These are phyloP conservation scores for Phyllostomus hastatus DNA, from an alignment of 2,113 vertebrate genomes.

Conservation along the genomic window DNA sequence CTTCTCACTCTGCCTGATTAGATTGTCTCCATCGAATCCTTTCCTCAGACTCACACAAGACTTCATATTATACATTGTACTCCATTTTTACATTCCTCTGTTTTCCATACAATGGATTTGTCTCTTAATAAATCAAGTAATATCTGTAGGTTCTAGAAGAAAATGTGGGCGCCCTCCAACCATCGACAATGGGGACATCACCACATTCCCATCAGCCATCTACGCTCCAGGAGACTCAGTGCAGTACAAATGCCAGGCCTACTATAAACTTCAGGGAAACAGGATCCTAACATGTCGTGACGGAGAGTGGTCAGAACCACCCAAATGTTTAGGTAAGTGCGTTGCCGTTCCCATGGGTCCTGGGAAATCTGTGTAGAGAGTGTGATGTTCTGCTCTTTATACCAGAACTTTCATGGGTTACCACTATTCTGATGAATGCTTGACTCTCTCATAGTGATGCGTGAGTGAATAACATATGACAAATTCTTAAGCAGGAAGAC, in stretches of 20 bases:
- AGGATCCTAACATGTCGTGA: neutral
- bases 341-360: too few relatives aligned
- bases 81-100: neutral
- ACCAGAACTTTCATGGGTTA: neutral
- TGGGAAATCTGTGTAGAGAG: neutral
- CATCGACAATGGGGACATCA: neutral
- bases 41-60: neutral
- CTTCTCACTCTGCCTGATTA: neutral
- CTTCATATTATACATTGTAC: neutral
- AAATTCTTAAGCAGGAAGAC: neutral
- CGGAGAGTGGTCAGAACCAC: neutral
- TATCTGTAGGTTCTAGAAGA: neutral
- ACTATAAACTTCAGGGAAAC: neutral
- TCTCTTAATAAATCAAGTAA: neutral
- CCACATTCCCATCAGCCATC: fast-evolving
- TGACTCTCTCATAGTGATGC: neutral
- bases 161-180: neutral
- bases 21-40: neutral
- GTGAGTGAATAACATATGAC: neutral
- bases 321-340: neutral
- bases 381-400: neutral
- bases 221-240: neutral
- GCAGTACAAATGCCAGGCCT: neutral
- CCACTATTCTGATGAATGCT: neutral
- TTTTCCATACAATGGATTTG: neutral